Percentiles rank a stretch among this genome's conserved stretches.
These are phyloP conservation scores for Macquaria ambigua DNA, from an alignment of 2,113 vertebrate species.

Conservation along the genomic window DNA sequence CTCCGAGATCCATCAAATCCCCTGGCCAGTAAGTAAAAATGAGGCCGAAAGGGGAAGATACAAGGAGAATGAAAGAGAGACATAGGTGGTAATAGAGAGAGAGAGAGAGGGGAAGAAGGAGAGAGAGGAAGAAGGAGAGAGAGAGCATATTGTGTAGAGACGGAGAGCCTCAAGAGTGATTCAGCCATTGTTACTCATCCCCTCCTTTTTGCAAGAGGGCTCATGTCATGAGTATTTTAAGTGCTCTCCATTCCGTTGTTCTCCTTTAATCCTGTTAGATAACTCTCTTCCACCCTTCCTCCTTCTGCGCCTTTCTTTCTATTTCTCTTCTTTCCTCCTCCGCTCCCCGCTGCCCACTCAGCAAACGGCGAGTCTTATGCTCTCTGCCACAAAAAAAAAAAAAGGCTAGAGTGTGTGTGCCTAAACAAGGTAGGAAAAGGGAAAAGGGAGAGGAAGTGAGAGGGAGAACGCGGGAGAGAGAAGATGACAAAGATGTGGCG, in stretches of 20 bases:
- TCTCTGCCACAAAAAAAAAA: conserved; percentile 58
- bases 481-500: conserved; percentile 66
- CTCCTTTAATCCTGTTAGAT: conserved; percentile 84
- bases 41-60: conserved; percentile 28
- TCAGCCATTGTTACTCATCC: conserved; percentile 76
- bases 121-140: conserved; percentile 37
- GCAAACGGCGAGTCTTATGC: conserved; percentile 72
- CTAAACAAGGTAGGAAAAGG: conserved; percentile 58
- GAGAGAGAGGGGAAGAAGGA: not conserved
- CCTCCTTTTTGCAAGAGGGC: conserved; percentile 70
- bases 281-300: conserved; percentile 73
- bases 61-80: conserved; percentile 31
- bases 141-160: conserved; percentile 52
- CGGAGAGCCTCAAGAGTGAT: conserved; percentile 66
- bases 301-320: conserved; percentile 59
- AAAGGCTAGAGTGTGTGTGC: conserved; percentile 67
- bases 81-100: conserved; percentile 11
- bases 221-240: conserved; percentile 81
- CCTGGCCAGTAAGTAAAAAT: conserved; percentile 50
- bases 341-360: conserved; percentile 79
- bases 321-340: conserved; percentile 69
- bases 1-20: conserved; percentile 52
- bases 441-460: conserved; percentile 9
- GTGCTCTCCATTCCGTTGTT: conserved; percentile 81
- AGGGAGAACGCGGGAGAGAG: not conserved